phyloP scores from a whole-genome alignment of 2,797 vertebrate genomes.

The Amblyopsis hoosieri region DNA sequence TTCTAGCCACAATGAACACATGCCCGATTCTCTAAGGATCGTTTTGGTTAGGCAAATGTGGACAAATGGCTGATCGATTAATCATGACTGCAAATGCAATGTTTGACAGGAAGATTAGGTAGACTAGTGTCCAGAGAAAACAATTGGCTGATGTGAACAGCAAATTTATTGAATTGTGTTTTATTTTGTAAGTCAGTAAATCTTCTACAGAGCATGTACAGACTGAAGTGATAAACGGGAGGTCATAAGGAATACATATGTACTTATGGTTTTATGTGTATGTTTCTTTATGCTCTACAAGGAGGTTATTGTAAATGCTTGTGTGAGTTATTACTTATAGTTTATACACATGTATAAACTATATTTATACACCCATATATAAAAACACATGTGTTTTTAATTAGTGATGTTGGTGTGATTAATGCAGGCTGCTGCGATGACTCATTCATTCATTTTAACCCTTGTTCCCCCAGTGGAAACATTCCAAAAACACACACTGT shows the following conservation, averaged over 20 bases:
- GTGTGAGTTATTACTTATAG: constrained; percentile 29
- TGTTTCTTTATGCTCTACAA: constrained; percentile 3
- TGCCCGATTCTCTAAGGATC: constrained; percentile 28
- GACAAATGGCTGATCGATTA: constrained; percentile 24
- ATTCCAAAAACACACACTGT: constrained; percentile 62
- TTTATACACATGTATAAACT: constrained; percentile 36
- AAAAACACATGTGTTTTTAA: constrained; percentile 76
- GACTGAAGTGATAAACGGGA: not conserved
- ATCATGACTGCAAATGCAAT: constrained; percentile 15
- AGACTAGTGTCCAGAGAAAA: constrained; percentile 19
- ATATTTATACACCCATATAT: constrained; percentile 30
- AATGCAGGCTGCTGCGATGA: constrained; percentile 82
- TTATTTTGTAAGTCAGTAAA: not conserved
- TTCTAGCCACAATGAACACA: constrained; percentile 34
- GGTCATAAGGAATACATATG: not conserved
- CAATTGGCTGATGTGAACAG: constrained; percentile 41
- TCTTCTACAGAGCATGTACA: not conserved
- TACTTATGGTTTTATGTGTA: not conserved
- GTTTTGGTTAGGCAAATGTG: constrained; percentile 38
- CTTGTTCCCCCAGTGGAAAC: constrained; percentile 59
- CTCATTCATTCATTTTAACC: constrained; percentile 83
- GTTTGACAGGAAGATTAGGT: constrained; percentile 18
- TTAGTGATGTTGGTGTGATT: constrained; percentile 84
- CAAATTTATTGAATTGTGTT: constrained; percentile 39
- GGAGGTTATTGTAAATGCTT: constrained; percentile 21